Evolutionary conservation across 2,113 vertebrate species (phyloP), one percentile per base, ranked within the genome.

Genomic region (Rhea americana): DNA sequence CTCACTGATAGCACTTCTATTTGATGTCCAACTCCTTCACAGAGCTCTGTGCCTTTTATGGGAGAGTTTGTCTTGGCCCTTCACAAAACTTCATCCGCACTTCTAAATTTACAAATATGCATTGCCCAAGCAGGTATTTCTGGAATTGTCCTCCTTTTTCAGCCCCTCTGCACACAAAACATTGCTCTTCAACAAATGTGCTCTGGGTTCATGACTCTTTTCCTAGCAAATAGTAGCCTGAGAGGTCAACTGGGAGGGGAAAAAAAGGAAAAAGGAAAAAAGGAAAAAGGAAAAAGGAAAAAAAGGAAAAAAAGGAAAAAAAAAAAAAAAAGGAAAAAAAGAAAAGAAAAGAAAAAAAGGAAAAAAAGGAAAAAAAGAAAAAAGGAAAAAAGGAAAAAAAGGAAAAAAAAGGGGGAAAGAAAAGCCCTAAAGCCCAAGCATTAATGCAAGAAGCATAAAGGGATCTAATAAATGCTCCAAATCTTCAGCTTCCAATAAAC

Each of bases 391-490:
- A 35, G 35, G 35, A 35, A 35, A 35, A 35, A 35, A 35, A 35
- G 35, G 13, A 43, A 43, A 43, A 43, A 43, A 43, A 43, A 43
- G 41, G 13, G 13, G 35, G 65, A 18, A 89, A 90, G 87, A 87
- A 82, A 35, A 83, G 41, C 35, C 35, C 35, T 6, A 53, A 59
- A 85, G 2, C 70, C 80, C 81, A 79, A 95, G 94, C 74, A 73
- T 83, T 96, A 85, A 95, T 82, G 91, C 92, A 96, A 90, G 86
- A 93, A 96, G 94, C 58, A 0, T 48, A 78, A 96, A 95, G 90
- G 96, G 80, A 95, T 96, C 92, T 94, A 76, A 95, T 96, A 96
- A 93, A 92, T 30, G 78, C 82, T 96, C 87, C 90, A 96, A 92
- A 97, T 85, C 93, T 70, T 90, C 92, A 87, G 79, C 86, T 94